Percentiles rank a stretch among this genome's conserved stretches.
These are phyloP conservation scores for Sturmia bella DNA, from an alignment of 2,888 invertebrate genomes.

Conservation along the genomic window DNA sequence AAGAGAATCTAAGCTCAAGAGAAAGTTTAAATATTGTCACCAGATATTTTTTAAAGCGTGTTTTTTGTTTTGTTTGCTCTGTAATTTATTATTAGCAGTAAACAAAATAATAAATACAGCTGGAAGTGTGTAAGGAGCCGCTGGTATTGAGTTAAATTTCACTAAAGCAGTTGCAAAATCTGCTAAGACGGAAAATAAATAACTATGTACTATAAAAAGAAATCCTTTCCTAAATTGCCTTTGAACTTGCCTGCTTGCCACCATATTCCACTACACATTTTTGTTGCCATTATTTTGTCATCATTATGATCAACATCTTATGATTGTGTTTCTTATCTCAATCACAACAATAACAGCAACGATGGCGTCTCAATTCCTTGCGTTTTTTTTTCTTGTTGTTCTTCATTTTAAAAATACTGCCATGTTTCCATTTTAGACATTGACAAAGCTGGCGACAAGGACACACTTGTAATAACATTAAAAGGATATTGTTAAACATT, in stretches of 20 bases:
- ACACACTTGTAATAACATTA: slow-evolving; percentile 80
- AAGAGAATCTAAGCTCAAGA: background rate
- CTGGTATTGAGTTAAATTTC: background rate
- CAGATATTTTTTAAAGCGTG: slow-evolving; percentile 22
- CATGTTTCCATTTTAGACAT: slow-evolving; percentile 72
- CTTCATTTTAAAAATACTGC: slow-evolving; percentile 18
- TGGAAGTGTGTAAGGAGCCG: too few species aligned
- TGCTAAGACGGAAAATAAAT: slow-evolving; percentile 25
- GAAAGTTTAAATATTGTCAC: slow-evolving; percentile 53
- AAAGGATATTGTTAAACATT: slow-evolving; percentile 81
- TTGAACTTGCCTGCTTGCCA: background rate
- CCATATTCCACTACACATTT: slow-evolving; percentile 11
- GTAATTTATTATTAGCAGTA: slow-evolving; percentile 13
- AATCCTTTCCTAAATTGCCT: slow-evolving; percentile 32
- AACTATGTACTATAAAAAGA: too few species aligned
- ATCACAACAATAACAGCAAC: background rate
- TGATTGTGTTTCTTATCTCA: slow-evolving; percentile 22
- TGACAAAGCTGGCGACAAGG: slow-evolving; percentile 80
- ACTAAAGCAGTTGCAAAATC: background rate
- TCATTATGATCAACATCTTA: slow-evolving; percentile 38
- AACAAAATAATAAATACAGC: slow-evolving; percentile 5
- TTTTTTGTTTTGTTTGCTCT: slow-evolving; percentile 19
- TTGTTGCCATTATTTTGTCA: background rate
- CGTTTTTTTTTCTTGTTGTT: background rate
- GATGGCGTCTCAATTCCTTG: background rate